Conservation (phyloP, 2,113 vertebrate genomes). For the Antechinus stuartii region DNA sequence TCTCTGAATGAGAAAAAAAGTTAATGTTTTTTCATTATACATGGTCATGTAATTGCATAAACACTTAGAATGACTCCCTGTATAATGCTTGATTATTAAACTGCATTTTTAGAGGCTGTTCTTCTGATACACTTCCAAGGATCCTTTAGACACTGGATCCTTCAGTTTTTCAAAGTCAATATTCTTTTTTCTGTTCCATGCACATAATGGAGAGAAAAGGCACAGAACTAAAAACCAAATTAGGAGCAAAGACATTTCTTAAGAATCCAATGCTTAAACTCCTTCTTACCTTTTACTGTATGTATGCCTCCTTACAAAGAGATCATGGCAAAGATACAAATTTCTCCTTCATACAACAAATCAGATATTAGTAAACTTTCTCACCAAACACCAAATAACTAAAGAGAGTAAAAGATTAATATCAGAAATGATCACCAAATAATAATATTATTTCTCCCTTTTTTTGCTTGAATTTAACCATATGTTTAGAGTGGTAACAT, state of each 20-base stretch:
- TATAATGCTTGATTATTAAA: no score
- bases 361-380: not conserved
- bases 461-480: not conserved
- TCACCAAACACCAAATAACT: not conserved
- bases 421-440: not conserved
- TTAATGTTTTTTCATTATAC: no score
- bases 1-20: no score
- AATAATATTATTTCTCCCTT: slow-evolving; percentile 10
- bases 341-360: not conserved
- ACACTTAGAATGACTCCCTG: no score
- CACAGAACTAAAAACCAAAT: not conserved
- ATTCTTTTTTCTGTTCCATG: no score
- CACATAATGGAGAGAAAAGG: no score
- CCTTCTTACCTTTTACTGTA: not conserved
- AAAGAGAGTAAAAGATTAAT: not conserved
- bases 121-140: no score
- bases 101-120: no score
- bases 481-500: not conserved
- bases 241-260: not conserved
- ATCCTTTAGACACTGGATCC: no score
- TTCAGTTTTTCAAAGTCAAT: no score
- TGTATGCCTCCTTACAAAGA: not conserved
- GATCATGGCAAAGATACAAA: not conserved
- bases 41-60: no score
- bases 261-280: not conserved